phyloP scores from a whole-genome alignment of 2,113 vertebrate genomes.

The Agapornis roseicollis region DNA sequence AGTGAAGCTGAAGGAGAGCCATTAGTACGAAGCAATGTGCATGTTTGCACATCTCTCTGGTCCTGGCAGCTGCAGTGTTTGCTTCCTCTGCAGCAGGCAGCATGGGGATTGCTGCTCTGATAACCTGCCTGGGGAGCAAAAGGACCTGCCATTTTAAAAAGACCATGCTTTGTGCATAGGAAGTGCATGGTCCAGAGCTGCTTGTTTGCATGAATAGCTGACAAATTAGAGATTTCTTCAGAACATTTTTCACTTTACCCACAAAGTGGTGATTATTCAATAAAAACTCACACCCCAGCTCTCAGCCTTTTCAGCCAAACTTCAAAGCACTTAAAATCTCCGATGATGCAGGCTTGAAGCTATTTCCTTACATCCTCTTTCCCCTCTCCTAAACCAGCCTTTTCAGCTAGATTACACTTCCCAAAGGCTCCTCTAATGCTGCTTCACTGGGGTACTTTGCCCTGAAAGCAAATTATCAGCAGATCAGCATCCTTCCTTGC shows the following conservation, averaged over 20 bases:
- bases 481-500: not conserved
- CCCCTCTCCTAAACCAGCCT: not conserved
- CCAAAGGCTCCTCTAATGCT: not conserved
- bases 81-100: not conserved
- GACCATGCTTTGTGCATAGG: accelerated
- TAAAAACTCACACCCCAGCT: not conserved
- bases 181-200: not conserved
- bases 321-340: not conserved
- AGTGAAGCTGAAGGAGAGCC: not conserved
- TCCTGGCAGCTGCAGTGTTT: not conserved
- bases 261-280: not conserved
- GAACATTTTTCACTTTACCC: not conserved
- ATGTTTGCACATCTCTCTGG: not conserved
- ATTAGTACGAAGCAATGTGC: accelerated
- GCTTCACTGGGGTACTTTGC: not conserved
- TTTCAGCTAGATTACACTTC: not conserved
- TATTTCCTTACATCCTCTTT: not conserved
- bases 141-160: accelerated
- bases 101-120: accelerated
- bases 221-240: not conserved
- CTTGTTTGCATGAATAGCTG: not conserved
- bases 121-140: not conserved
- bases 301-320: not conserved
- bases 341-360: not conserved
- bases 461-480: not conserved